These are phyloP conservation scores for Muntiacus muntjak DNA, from an alignment of 2,113 vertebrate genomes.

Conservation along the genomic window DNA sequence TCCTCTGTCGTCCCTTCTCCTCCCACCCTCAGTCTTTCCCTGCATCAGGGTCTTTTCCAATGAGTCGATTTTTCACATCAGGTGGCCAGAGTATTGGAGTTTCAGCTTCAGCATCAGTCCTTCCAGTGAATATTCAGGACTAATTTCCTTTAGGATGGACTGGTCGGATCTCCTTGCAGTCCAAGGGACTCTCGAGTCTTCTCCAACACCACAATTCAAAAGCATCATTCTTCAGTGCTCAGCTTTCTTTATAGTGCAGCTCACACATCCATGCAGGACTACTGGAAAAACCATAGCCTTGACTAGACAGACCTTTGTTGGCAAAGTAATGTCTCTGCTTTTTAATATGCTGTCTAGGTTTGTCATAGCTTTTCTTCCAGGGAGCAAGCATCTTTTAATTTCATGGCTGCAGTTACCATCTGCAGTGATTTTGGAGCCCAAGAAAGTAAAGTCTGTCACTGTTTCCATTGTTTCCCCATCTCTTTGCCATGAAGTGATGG, in stretches of 20 bases:
- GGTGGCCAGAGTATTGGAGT: background rate
- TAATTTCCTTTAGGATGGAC: background rate
- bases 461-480: background rate
- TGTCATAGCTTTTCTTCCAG: background rate
- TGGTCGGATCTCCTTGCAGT: background rate
- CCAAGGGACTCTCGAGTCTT: background rate
- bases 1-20: background rate
- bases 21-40: background rate
- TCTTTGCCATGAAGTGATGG: background rate
- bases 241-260: background rate
- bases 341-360: background rate
- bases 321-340: background rate
- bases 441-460: background rate
- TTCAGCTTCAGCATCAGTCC: background rate
- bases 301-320: background rate
- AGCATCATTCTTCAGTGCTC: background rate
- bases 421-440: background rate
- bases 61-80: background rate
- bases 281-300: background rate
- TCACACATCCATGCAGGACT: background rate
- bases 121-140: background rate
- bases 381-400: background rate
- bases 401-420: background rate
- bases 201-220: background rate
- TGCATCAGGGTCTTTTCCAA: background rate